Evolutionary conservation across 2,888 invertebrate species (phyloP), one percentile per base, ranked within the genome.

Genomic region (Patella ulyssiponensis): DNA sequence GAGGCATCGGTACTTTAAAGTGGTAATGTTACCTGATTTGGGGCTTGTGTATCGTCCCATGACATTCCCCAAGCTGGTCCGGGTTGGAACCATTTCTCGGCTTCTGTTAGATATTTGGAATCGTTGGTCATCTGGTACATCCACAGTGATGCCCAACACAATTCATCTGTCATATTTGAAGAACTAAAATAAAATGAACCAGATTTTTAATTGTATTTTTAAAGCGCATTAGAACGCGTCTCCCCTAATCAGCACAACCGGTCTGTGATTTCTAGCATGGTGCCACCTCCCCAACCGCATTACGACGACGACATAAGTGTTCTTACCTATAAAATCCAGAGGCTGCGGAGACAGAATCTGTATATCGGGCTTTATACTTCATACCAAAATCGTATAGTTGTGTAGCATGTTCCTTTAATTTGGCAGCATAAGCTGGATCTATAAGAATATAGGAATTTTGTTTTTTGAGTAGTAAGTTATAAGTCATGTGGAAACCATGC

Each of bases 71-170:
- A 86, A 5, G 81, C 85, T 20, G 84, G 76, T 0, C 84, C 87
- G 2, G 79, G 77, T 51, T 73, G 78, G n/a, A 84, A 81, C 77
- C 81, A 81, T 11, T 81, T 76, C 79, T 86, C 80, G 1, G 88
- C 88, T 33, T 83, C 80, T 5, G 77, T 78, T 52, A 88, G 81
- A 79, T 89, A 90, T n/a, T 75, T 44, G 33, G 79, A 71, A 1
- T 88, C 86, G 2, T 81, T 80, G 5, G 89, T 89, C 4, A 89
- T 89, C 72, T 82, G 82, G 78, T 86, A 85, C 75, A 90, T 76
- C 90, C 90, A 90, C 3, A 81, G 78, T 1, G 83, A 89, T 4
- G 85, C 87, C 88, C 88, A 89, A 15, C 84, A 82, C 44, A 88
- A 80, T 77, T 90, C 89, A 74, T 89, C 89, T 7, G 79, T 77